These are phyloP conservation scores for Sapayoa aenigma DNA, from an alignment of 2,113 vertebrate genomes.

Conservation along the genomic window DNA sequence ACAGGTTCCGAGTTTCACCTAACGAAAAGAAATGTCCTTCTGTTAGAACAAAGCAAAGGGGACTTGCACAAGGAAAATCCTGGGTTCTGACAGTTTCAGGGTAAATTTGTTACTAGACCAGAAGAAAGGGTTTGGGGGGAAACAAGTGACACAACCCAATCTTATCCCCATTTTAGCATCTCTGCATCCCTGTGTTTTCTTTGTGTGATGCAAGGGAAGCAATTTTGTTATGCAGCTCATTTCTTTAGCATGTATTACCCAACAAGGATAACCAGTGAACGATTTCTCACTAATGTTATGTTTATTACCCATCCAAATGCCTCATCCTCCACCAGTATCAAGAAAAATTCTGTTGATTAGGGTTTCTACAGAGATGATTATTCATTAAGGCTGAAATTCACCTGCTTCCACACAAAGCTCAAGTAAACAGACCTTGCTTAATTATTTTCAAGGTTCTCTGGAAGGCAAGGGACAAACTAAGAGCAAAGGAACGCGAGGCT, in stretches of 20 bases:
- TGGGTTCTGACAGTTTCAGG: neutral
- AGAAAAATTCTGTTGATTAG: conserved; percentile 33
- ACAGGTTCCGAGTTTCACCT: conserved; percentile 94
- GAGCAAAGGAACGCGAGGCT: neutral
- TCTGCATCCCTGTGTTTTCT: neutral
- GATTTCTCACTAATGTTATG: conserved; percentile 6
- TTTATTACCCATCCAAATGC: conserved; percentile 26
- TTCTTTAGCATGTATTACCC: conserved; percentile 3
- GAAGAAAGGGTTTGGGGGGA: neutral
- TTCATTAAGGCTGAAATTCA: conserved; percentile 19
- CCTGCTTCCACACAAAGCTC: neutral
- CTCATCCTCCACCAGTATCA: neutral
- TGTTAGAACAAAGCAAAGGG: neutral
- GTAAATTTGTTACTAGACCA: neutral
- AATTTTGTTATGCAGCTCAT: conserved; percentile 8
- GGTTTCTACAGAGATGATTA: conserved; percentile 10
- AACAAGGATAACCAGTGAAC: neutral
- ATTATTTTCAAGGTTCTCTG: conserved; percentile 11
- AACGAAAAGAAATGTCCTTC: conserved; percentile 18
- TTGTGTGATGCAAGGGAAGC: neutral
- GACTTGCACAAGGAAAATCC: neutral
- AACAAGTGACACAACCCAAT: neutral
- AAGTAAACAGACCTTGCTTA: neutral
- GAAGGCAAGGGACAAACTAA: neutral
- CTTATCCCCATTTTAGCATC: neutral